Conservation (phyloP, 2,888 invertebrate genomes). For the Apodemia hepburni region DNA sequence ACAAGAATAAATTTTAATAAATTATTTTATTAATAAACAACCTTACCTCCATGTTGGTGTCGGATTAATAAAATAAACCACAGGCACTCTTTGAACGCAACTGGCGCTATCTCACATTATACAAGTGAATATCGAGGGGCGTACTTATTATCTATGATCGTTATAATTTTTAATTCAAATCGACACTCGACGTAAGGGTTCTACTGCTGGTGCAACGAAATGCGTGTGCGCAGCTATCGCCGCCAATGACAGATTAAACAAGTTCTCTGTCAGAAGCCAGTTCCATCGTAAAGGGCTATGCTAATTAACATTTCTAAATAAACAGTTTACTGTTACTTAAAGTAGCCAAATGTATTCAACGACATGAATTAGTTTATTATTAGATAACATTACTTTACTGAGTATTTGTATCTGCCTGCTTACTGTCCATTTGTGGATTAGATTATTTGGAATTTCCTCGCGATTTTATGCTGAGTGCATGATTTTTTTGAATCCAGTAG, state of each 20-base stretch:
- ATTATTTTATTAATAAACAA: conserved; percentile 15
- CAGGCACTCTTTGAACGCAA: conserved; percentile 19
- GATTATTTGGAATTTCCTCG: too few species aligned
- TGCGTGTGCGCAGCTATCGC: conserved; percentile 33
- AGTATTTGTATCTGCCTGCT: too few species aligned
- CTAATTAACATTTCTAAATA: conserved; percentile 20
- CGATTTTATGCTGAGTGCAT: too few species aligned
- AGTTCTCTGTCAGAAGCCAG: conserved; percentile 29
- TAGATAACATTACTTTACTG: too few species aligned
- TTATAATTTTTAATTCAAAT: conserved; percentile 25
- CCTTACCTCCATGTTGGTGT: conserved; percentile 32
- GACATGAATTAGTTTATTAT: not conserved
- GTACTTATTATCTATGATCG: conserved; percentile 27
- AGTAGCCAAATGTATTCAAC: not conserved
- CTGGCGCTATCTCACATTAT: conserved; percentile 26
- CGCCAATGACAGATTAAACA: conserved; percentile 31
- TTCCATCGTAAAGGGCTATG: conserved; percentile 24
- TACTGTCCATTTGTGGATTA: too few species aligned
- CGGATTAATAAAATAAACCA: conserved; percentile 9
- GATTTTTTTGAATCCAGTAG: too few species aligned
- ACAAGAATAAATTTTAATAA: not conserved
- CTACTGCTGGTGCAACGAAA: conserved; percentile 12
- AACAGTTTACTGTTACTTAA: conserved; percentile 11
- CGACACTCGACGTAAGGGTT: conserved; percentile 24
- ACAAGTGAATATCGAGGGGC: conserved; percentile 25